A percentile compares a stretch with the other conserved stretches of the same genome.
Conservation (phyloP, 2,888 invertebrate genomes). For the Sinopyrophorus schimmeli region DNA sequence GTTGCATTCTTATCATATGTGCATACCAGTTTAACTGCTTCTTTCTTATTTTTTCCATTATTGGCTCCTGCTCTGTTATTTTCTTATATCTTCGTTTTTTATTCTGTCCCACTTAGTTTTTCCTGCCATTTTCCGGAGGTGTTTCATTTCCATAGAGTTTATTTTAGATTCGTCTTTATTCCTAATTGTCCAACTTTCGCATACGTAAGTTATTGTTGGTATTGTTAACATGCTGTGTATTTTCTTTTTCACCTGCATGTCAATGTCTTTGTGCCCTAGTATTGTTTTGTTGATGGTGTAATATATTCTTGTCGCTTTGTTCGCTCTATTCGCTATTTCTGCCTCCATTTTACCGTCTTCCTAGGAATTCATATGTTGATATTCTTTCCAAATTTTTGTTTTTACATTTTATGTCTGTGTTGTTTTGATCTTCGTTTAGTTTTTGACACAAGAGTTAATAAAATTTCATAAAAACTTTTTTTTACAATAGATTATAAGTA, state of each 20-base stretch:
- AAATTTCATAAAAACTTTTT: too few relatives aligned
- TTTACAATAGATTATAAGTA: neutral
- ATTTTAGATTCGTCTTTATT: slow-evolving; percentile 5
- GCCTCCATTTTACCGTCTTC: neutral
- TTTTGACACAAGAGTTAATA: too few relatives aligned
- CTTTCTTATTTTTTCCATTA: slow-evolving; percentile 1
- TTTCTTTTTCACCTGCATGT: slow-evolving; percentile 3
- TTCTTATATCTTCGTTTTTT: neutral
- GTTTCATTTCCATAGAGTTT: slow-evolving; percentile 6
- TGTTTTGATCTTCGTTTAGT: neutral
- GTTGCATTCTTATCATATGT: too few relatives aligned
- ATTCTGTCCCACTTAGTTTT: neutral
- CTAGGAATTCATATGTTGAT: neutral
- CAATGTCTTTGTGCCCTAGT: slow-evolving; percentile 7
- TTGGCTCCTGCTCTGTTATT: neutral
- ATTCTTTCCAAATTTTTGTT: neutral
- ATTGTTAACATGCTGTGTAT: slow-evolving; percentile 7
- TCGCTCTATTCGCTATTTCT: slow-evolving; percentile 4
- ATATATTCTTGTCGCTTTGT: slow-evolving; percentile 23
- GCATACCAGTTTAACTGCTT: too few relatives aligned
- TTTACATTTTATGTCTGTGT: slow-evolving; percentile 3
- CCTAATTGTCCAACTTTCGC: neutral
- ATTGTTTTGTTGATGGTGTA: slow-evolving; percentile 2
- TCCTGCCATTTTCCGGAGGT: neutral
- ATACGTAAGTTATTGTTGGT: neutral